Base-by-base conservation (phyloP, 1,140 invertebrate genomes). In the Drosophila insularis region DNA sequence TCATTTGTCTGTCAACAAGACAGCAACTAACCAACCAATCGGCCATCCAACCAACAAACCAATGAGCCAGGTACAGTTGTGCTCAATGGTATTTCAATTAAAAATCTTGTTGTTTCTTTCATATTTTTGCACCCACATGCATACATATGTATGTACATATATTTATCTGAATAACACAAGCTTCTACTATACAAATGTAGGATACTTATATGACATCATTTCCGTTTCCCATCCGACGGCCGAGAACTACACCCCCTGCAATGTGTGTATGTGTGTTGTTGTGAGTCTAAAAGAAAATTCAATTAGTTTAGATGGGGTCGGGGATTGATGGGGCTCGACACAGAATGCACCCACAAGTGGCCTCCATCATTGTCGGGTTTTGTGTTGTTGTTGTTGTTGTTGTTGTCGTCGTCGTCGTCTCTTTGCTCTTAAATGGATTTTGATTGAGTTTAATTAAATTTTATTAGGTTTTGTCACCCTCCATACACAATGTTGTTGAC, bases 391-490 rank as follows among this genome's bases (percentile, higher is more conserved):
- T 27, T 27, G 32, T 35, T 35, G 14, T 46, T 13, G 14, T 10
- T 8, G 14, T 17, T 6, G 14, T 46, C 14, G 17, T 46, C 17
- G 43, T 46, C 3, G 43, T 50, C 43, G 43, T 43, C 21, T 65
- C 32, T 54, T 43, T 64, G 39, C 70, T 59, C 80, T 89, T 87
- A 87, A 87, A 87, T 87, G 84, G 73, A 89, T 87, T 87, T 87
- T 87, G 84, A 87, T 87, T 87, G 84, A 89, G 84, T 89, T 87
- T 87, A 87, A 87, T 87, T 89, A 87, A 87, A 87, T 89, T 87
- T 87, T 87, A 87, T 87, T 87, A 87, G 84, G 84, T 87, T 87
- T 87, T 87, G 84, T 87, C 84, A 87, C 84, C 84, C 84, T 89
- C 84, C 58, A 68, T 60, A 68, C 71, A 71, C 43, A 50, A 50